Conservation (phyloP, 2,113 vertebrate species). For the Tupaia chinensis region DNA sequence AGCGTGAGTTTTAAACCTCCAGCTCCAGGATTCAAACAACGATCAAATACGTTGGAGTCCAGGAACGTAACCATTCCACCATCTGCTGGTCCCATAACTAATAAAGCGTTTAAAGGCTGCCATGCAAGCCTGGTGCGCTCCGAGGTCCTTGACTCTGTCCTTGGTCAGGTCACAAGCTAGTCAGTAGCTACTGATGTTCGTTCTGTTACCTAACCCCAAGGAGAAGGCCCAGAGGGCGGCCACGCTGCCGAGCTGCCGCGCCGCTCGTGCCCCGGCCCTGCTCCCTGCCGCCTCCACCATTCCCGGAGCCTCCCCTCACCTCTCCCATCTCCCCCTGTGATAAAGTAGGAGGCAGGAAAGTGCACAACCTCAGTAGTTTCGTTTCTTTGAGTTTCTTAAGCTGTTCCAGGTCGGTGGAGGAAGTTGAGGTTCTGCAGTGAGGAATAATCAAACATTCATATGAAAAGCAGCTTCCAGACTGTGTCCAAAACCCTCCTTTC, state of each 20-base stretch:
- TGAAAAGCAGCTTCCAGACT: not conserved
- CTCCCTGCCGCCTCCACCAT: rapidly evolving
- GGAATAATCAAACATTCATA: not conserved
- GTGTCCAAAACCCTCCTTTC: too few species aligned
- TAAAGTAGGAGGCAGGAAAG: rapidly evolving
- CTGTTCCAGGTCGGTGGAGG: not conserved
- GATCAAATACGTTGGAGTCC: too few species aligned
- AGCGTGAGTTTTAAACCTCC: too few species aligned
- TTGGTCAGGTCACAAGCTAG: not conserved
- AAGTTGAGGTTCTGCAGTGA: not conserved
- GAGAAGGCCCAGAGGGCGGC: rapidly evolving
- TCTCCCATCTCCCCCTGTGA: rapidly evolving
- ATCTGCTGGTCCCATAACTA: too few species aligned
- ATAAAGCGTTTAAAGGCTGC: too few species aligned
- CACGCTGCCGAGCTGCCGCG: not conserved
- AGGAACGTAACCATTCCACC: too few species aligned
- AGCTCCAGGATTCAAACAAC: too few species aligned
- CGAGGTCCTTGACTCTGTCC: not conserved
- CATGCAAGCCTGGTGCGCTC: too few species aligned
- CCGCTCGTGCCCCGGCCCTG: too few species aligned
- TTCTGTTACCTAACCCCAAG: too few species aligned
- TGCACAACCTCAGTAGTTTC: not conserved
- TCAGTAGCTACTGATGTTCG: not conserved
- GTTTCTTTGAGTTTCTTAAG: not conserved
- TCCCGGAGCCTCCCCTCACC: not conserved